These are phyloP conservation scores for Dallia pectoralis DNA, from an alignment of 2,797 vertebrate genomes.

Conservation along the genomic window DNA sequence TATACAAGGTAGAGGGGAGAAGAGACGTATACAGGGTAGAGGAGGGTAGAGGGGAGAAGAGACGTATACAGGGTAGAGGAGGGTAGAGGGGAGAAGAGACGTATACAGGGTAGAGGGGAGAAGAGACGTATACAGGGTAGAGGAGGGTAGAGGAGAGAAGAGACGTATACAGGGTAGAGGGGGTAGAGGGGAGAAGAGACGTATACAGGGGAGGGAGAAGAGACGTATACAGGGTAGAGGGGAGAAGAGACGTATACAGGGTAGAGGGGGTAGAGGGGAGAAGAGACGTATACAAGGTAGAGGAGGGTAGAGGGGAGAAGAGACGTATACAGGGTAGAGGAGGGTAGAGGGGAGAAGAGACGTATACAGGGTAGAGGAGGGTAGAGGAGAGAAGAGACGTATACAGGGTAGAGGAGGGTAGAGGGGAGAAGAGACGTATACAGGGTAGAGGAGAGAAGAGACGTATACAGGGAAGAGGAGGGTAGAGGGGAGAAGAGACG, in stretches of 20 bases:
- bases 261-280: no score
- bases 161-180: rapidly evolving
- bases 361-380: rapidly evolving
- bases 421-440: no score
- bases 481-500: neutral
- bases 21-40: no score
- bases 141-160: no score
- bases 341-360: neutral
- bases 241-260: neutral
- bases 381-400: neutral
- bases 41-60: neutral
- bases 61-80: no score
- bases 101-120: no score
- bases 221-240: neutral
- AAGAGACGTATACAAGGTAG: rapidly evolving
- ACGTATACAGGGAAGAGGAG: no score
- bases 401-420: no score
- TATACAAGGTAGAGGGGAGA: neutral
- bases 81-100: no score
- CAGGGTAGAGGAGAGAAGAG: rapidly evolving
- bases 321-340: rapidly evolving
- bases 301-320: no score
- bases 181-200: neutral
- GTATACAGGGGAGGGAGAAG: neutral
- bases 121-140: rapidly evolving